phyloP scores from a whole-genome alignment of 2,888 invertebrate species.

The Drosophila neotestacea region DNA sequence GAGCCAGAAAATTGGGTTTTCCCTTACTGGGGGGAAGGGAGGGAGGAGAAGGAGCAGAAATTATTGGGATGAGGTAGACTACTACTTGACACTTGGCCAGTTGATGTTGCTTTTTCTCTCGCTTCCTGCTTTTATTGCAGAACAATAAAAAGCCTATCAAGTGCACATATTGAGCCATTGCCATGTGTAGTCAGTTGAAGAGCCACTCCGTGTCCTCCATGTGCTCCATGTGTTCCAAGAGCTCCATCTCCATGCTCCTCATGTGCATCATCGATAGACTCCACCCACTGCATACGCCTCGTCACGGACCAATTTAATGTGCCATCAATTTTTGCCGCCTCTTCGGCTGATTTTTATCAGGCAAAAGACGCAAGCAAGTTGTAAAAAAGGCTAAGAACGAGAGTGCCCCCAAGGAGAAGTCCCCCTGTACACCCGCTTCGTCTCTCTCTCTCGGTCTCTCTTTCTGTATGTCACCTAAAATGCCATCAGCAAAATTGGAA shows the following conservation, averaged over 20 bases:
- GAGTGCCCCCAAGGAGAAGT: slow-evolving; percentile 33
- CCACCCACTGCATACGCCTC: slow-evolving; percentile 46
- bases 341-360: slow-evolving; percentile 55
- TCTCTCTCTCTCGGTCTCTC: too few relatives aligned
- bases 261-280: slow-evolving; percentile 65
- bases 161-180: slow-evolving; percentile 73
- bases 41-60: neutral
- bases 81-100: slow-evolving; percentile 66
- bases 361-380: slow-evolving; percentile 44
- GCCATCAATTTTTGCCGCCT: slow-evolving; percentile 71
- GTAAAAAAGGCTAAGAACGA: slow-evolving; percentile 55
- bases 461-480: slow-evolving; percentile 65
- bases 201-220: slow-evolving; percentile 12
- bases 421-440: neutral
- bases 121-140: slow-evolving; percentile 52
- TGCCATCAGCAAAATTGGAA: slow-evolving; percentile 76
- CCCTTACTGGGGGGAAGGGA: slow-evolving; percentile 9
- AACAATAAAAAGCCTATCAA: slow-evolving; percentile 72
- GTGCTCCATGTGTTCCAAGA: neutral
- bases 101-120: slow-evolving; percentile 4
- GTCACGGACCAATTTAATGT: slow-evolving; percentile 71
- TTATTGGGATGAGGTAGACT: slow-evolving; percentile 9
- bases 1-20: slow-evolving; percentile 74
- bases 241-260: slow-evolving; percentile 34
- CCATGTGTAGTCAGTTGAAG: slow-evolving; percentile 23